Conservation (phyloP, 2,113 vertebrate genomes). For the Osmerus mordax region DNA sequence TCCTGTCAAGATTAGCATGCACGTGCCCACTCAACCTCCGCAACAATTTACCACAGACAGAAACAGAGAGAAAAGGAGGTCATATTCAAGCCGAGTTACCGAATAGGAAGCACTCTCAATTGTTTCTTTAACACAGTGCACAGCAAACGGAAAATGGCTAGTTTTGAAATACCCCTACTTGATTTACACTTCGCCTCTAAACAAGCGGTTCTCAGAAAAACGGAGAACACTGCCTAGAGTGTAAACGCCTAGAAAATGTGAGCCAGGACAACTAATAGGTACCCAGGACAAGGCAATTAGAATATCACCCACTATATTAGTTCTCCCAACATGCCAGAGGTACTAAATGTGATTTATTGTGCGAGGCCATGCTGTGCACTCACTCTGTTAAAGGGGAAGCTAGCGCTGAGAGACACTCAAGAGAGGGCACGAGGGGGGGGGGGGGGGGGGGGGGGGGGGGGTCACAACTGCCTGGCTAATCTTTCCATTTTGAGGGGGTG, state of each 20-base stretch:
- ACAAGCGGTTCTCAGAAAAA: conserved; percentile 24
- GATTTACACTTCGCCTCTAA: conserved; percentile 34
- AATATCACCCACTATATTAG: conserved; percentile 45
- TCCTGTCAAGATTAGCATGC: conserved; percentile 70
- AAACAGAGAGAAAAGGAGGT: conserved; percentile 62
- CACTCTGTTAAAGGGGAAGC: conserved; percentile 35
- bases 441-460: not conserved
- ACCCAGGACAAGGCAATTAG: conserved; percentile 46
- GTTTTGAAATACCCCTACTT: conserved; percentile 10
- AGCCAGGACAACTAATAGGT: conserved; percentile 32
- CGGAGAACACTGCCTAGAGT: not conserved
- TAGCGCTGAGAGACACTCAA: conserved; percentile 33
- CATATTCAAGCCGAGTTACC: conserved; percentile 37
- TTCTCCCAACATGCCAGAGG: conserved; percentile 49
- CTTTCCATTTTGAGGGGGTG: conserved; percentile 25
- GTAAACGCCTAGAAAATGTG: conserved; percentile 33
- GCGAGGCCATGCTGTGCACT: conserved; percentile 45
- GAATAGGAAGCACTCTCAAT: conserved; percentile 36
- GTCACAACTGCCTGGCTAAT: conserved; percentile 15
- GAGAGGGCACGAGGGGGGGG: conserved; percentile 11
- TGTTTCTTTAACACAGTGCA: conserved; percentile 35
- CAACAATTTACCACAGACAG: conserved; percentile 50
- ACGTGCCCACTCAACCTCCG: conserved; percentile 52
- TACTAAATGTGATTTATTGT: conserved; percentile 57
- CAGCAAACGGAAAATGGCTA: conserved; percentile 1